These are phyloP conservation scores for Temnothorax nylanderi DNA, from an alignment of 1,140 invertebrate species.

Conservation along the genomic window DNA sequence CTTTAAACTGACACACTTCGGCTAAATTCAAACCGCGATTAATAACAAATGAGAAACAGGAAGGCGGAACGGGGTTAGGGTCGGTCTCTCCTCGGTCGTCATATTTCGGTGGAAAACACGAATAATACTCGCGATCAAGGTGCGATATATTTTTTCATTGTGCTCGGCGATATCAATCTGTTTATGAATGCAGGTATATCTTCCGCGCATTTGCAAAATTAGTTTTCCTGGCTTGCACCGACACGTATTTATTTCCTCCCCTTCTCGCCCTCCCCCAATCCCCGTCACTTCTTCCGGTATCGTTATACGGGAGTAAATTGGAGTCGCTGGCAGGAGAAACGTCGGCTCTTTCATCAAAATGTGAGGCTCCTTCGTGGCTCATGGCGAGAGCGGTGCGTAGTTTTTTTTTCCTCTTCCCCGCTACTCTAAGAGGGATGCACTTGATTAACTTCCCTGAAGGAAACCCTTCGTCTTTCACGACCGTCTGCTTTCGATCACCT, in stretches of 20 bases:
- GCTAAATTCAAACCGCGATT: slow-evolving; percentile 42
- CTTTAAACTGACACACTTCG: slow-evolving; percentile 64
- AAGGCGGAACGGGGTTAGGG: background rate
- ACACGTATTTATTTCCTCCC: slow-evolving; percentile 52
- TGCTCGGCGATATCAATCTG: slow-evolving; percentile 25
- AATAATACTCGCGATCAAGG: background rate
- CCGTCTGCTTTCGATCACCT: slow-evolving; percentile 54
- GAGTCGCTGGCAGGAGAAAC: slow-evolving; percentile 23
- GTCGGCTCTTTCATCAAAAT: slow-evolving; percentile 54
- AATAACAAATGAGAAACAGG: slow-evolving; percentile 19
- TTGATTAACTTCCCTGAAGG: slow-evolving; percentile 51
- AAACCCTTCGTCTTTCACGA: slow-evolving; percentile 2
- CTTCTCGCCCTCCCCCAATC: background rate
- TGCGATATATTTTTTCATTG: background rate
- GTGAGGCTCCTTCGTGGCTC: slow-evolving; percentile 34
- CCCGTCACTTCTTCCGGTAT: slow-evolving; percentile 39
- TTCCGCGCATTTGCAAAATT: slow-evolving; percentile 65
- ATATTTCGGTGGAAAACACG: background rate
- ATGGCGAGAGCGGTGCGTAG: background rate
- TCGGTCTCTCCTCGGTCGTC: background rate
- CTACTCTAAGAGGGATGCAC: background rate
- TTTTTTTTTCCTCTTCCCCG: background rate
- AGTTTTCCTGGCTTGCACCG: slow-evolving; percentile 31
- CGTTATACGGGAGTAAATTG: slow-evolving; percentile 61
- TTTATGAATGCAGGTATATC: slow-evolving; percentile 25